A percentile compares a stretch with the other conserved stretches of the same genome.
phyloP scores from a whole-genome alignment of 2,113 vertebrate genomes.

The Arenaria interpres region DNA sequence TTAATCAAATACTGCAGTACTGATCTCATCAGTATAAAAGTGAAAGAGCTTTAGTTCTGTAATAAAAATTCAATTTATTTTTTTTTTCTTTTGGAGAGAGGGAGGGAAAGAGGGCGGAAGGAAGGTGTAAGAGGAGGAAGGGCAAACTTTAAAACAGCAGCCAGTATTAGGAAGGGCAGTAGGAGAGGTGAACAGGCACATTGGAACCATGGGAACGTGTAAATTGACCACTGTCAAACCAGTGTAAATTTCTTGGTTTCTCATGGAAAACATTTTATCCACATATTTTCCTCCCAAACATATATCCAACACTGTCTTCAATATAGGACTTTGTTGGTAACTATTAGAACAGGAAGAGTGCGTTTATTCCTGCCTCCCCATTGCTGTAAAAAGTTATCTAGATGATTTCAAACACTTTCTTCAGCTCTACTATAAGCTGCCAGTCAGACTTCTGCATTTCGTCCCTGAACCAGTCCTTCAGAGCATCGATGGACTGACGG shows the following conservation, averaged over 20 bases:
- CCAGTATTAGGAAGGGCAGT: conserved; percentile 61
- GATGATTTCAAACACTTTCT: conserved; percentile 99
- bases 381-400: conserved; percentile 69
- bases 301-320: conserved; percentile 70
- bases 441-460: conserved; percentile 98
- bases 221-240: conserved; percentile 89
- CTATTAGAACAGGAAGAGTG: conserved; percentile 59
- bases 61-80: conserved; percentile 80
- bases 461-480: conserved; percentile 99
- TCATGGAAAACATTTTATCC: conserved; percentile 89
- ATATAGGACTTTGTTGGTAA: conserved; percentile 67
- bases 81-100: conserved; percentile 31
- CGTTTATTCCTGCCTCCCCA: conserved; percentile 62
- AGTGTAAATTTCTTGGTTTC: conserved; percentile 90
- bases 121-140: conserved; percentile 58
- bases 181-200: conserved; percentile 81
- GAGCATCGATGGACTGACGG: conserved; percentile 93
- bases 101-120: neutral
- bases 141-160: conserved; percentile 84
- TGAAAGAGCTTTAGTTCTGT: conserved; percentile 78
- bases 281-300: conserved; percentile 75
- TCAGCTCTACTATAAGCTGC: conserved; percentile 99
- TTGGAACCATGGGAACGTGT: conserved; percentile 83
- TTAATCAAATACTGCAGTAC: conserved; percentile 82
- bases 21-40: conserved; percentile 85